Conservation (phyloP, 2,113 vertebrate species). For the Ceyx cyanopectus region DNA sequence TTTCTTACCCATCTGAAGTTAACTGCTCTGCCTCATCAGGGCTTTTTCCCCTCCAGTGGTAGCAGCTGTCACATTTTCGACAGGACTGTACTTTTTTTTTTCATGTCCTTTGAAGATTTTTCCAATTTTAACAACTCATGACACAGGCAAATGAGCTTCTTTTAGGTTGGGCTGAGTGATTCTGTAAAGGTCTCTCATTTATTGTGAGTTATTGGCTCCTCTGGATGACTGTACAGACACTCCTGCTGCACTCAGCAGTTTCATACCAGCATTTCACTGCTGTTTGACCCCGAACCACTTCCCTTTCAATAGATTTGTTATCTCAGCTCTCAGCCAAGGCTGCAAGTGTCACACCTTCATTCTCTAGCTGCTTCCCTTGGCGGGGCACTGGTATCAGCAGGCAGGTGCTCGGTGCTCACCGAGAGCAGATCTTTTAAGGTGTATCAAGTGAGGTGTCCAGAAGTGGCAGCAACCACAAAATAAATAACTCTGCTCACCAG, state of each 20-base stretch:
- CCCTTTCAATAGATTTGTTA: neutral
- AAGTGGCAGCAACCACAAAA: neutral
- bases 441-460: neutral
- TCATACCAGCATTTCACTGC: neutral
- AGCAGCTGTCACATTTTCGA: neutral
- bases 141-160: neutral
- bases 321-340: neutral
- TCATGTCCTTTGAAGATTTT: neutral
- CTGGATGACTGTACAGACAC: neutral
- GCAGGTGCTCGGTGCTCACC: neutral
- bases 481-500: neutral
- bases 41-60: neutral
- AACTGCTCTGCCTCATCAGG: neutral
- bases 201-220: neutral
- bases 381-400: neutral
- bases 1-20: neutral
- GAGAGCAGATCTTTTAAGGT: neutral
- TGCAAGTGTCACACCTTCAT: neutral
- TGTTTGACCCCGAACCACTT: neutral
- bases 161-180: neutral
- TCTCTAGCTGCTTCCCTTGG: neutral
- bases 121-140: neutral
- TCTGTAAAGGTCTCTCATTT: neutral
- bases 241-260: slow-evolving; percentile 21
- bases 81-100: neutral